phyloP scores from a whole-genome alignment of 2,797 vertebrate genomes.

The Tokudaia tokunoshimensis region DNA sequence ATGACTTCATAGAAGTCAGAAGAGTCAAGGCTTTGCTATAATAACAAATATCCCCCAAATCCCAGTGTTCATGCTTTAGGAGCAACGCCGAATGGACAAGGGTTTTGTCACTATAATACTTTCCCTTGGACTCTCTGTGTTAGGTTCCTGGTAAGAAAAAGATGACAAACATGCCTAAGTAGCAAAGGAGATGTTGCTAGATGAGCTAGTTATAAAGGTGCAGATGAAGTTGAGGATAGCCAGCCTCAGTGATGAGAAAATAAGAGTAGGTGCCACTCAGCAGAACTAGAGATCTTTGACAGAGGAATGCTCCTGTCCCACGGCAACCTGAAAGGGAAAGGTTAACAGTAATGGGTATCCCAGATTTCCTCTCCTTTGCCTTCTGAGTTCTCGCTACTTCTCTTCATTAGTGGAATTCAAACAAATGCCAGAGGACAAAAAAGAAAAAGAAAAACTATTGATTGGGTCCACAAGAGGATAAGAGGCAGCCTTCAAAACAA shows the following conservation, averaged over 20 bases:
- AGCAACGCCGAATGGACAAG: neutral
- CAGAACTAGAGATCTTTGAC: neutral
- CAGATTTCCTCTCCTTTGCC: neutral
- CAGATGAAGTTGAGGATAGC: neutral
- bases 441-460: no score
- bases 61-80: neutral
- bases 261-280: neutral
- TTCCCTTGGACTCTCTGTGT: neutral
- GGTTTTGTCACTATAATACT: neutral
- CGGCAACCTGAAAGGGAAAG: neutral
- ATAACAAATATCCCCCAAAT: neutral
- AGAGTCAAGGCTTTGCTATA: neutral
- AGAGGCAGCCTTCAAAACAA: neutral
- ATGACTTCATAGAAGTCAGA: neutral
- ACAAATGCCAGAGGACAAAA: neutral
- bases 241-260: neutral
- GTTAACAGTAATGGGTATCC: no score
- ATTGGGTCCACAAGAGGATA: neutral
- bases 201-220: neutral
- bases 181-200: neutral
- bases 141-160: neutral
- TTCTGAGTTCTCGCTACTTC: neutral
- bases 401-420: neutral
- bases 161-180: neutral
- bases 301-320: neutral